Evolutionary conservation across 2,113 vertebrate genomes (phyloP), one percentile per base, ranked within the genome.

Genomic region (Ranitomeya variabilis): DNA sequence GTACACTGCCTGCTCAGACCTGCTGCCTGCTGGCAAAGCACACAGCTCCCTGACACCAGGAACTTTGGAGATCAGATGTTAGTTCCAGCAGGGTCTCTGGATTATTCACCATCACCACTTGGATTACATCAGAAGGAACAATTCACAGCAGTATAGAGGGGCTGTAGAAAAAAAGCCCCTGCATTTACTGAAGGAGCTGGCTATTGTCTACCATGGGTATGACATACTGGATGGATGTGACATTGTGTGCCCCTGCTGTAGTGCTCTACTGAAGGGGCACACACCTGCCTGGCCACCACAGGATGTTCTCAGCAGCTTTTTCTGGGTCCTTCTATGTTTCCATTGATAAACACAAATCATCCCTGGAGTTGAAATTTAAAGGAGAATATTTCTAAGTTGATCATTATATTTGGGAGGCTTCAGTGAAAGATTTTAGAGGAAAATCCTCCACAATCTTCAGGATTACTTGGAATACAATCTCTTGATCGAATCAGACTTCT

Each of bases 21-120:
- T 0, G 59, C 86, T 82, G 52, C 89, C 85, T 51, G 7, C 0
- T 67, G 77, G 88, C 19, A 83, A 45, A 21, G 57, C 54, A 23
- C 37, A 67, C 18, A 59, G 64, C 26, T 21, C 52, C 21, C 31
- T 64, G 23, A 59, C 55, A 62, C 18, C 23, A 71, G 12, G 73
- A 89, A 89, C 87, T 89, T 89, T 77, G 80, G 51, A 77, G 55
- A n/a, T 31, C 15, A 2, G 57, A 37, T 62, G 57, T 81, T 62
- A 82, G 18, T 21, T 18, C 26, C 31, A 69, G 67, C n/a, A 69
- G 67, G 9, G 2, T 37, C 14, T 45, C 1, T 51, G 73, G 73
- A 76, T 76, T 76, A 51, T 76, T 45, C 45, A 18, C 26, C 18
- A 10, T 45, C 45, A 18, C 26, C 18, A 10, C 73, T 6, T 76